Conservation (phyloP, 2,888 invertebrate genomes). For the Heteromyza rotundicornis region DNA sequence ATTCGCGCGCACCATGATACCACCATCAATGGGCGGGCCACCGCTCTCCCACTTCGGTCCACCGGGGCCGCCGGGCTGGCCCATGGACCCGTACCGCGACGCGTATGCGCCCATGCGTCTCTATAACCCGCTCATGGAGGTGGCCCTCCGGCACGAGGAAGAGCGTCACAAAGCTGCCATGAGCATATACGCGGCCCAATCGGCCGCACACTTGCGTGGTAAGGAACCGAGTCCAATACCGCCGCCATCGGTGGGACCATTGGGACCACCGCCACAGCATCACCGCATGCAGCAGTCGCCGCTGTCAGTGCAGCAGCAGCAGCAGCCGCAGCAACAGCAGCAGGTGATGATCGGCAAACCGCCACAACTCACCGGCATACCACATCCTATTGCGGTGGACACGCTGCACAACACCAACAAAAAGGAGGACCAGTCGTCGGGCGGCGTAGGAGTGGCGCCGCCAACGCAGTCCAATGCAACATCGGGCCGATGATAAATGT, state of each 20-base stretch:
- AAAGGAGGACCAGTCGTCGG: slow-evolving; percentile 40
- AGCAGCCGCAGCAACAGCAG: slow-evolving; percentile 26
- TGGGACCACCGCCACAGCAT: slow-evolving; percentile 50
- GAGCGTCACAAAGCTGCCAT: slow-evolving; percentile 80
- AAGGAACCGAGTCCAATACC: slow-evolving; percentile 63
- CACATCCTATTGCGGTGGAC: slow-evolving; percentile 52
- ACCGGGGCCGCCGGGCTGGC: slow-evolving; percentile 67
- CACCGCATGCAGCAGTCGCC: slow-evolving; percentile 55
- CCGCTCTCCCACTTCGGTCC: slow-evolving; percentile 69
- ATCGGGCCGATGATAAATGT: slow-evolving; percentile 52
- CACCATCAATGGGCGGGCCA: slow-evolving; percentile 62
- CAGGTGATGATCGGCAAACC: slow-evolving; percentile 36
- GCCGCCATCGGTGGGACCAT: slow-evolving; percentile 49
- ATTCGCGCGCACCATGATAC: slow-evolving; percentile 65
- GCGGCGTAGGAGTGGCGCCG: slow-evolving; percentile 39
- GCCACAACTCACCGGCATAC: slow-evolving; percentile 35
- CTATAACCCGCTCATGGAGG: slow-evolving; percentile 81
- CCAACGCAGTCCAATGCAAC: slow-evolving; percentile 43
- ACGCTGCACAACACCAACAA: slow-evolving; percentile 36
- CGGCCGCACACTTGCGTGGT: slow-evolving; percentile 58
- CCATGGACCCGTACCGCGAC: slow-evolving; percentile 71
- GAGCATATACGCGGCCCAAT: slow-evolving; percentile 72
- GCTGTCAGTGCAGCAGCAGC: not conserved
- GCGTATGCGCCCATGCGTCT: slow-evolving; percentile 73
- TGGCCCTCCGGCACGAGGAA: slow-evolving; percentile 78